Conservation (phyloP, 2,113 vertebrate genomes). For the Glareola pratincola region DNA sequence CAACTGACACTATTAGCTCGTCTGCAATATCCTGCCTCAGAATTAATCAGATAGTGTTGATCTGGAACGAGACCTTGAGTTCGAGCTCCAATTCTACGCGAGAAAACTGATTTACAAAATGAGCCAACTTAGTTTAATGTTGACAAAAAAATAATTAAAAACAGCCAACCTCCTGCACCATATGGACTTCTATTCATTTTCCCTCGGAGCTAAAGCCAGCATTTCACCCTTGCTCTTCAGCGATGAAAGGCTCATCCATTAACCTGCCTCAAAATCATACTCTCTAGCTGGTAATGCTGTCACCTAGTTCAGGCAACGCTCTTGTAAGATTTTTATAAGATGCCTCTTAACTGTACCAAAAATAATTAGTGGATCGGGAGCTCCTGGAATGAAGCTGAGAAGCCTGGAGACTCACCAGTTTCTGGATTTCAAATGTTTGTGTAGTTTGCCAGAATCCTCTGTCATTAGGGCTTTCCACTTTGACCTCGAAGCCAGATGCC, state of each 20-base stretch:
- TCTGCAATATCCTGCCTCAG: slow-evolving; percentile 38
- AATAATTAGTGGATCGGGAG: not conserved
- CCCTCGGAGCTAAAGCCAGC: slow-evolving; percentile 31
- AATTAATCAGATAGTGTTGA: slow-evolving; percentile 1
- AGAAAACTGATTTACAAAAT: slow-evolving; percentile 48
- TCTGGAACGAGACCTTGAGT: slow-evolving; percentile 40
- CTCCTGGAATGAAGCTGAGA: not conserved
- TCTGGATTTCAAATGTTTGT: slow-evolving; percentile 79
- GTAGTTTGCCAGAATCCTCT: slow-evolving; percentile 84
- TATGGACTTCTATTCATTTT: slow-evolving; percentile 41
- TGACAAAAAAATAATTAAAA: slow-evolving; percentile 31
- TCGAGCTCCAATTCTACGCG: slow-evolving; percentile 8
- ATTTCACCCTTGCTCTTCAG: slow-evolving; percentile 19
- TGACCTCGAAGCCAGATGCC: slow-evolving; percentile 79
- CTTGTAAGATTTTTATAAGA: not conserved
- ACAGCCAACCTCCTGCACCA: slow-evolving; percentile 44
- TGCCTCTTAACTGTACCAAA: not conserved
- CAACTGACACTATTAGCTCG: slow-evolving; percentile 14
- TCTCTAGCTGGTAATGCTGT: not conserved
- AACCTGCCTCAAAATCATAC: not conserved
- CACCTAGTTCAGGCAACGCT: not conserved
- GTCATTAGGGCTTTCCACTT: slow-evolving; percentile 79
- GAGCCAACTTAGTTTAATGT: slow-evolving; percentile 56
- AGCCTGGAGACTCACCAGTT: slow-evolving; percentile 79
- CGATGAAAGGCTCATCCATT: not conserved